Evolutionary conservation across 1,140 invertebrate genomes (phyloP), one percentile per base, ranked within the genome.

Genomic region (Centruroides sculpturatus): DNA sequence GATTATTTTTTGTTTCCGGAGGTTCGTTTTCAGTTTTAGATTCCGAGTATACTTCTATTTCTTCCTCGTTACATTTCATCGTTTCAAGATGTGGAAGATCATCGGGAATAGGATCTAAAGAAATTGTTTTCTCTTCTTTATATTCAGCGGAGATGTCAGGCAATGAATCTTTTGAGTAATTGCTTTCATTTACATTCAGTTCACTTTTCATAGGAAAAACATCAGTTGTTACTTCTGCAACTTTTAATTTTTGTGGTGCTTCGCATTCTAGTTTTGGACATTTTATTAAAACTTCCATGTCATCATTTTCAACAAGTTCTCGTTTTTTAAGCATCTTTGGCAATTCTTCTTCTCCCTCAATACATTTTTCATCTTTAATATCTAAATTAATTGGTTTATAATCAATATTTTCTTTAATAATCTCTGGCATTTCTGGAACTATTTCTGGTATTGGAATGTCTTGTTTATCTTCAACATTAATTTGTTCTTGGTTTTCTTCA

Each of bases 381-480:
- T 51, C 50, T 8, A n/a, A n/a, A n/a, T 51, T 51, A 23, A 23
- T 23, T 10, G 3, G 8, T 51, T 48, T 55, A 13, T 35, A 56
- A 47, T 59, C 57, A 35, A 11, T 47, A 13, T 13, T 50, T 49
- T 57, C 54, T 12, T 63, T 55, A 4, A 59, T 47, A 47, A 47
- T 41, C 8, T 41, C 8, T 5, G 41, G 41, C 5, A 41, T 41
- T 41, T 41, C 41, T 6, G 41, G 41, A 41, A 41, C 8, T 41
- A 41, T 8, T 41, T 41, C 54, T 36, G 49, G 47, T 10, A 46
- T 9, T 9, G 35, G 6, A n/a, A 47, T 7, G 52, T 56, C 49
- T 34, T 56, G 35, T 12, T 61, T 56, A 35, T 63, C 57, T 41
- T 62, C 61, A 12, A 41, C 47, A 46, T 58, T 52, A 7, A 62